phyloP scores from a whole-genome alignment of 2,888 invertebrate species.

The Orchesellides sinensis region DNA sequence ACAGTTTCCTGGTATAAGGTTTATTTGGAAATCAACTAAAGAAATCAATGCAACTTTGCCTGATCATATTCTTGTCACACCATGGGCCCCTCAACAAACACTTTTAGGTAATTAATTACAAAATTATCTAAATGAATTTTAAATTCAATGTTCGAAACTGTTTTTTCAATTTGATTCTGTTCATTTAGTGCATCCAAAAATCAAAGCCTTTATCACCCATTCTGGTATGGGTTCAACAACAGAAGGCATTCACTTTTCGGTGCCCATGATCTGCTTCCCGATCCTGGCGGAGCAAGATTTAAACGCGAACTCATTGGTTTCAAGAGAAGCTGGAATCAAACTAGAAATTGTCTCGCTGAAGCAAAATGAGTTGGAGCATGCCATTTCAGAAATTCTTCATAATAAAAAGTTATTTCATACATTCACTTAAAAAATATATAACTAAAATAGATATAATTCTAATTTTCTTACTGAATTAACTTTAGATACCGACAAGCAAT shows the following conservation, averaged over 20 bases:
- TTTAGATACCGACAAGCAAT: slow-evolving; percentile 37
- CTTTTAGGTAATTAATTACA: slow-evolving; percentile 35
- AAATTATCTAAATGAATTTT: neutral
- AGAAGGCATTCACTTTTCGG: slow-evolving; percentile 64
- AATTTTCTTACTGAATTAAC: neutral
- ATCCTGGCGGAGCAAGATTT: slow-evolving; percentile 71
- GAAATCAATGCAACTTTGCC: slow-evolving; percentile 31
- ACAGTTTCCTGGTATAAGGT: slow-evolving; percentile 11
- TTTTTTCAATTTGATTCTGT: neutral
- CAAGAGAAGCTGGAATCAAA: slow-evolving; percentile 57
- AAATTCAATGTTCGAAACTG: neutral
- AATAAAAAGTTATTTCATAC: slow-evolving; percentile 25
- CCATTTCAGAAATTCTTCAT: slow-evolving; percentile 61
- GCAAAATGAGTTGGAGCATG: slow-evolving; percentile 48
- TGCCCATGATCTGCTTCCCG: slow-evolving; percentile 64
- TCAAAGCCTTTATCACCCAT: slow-evolving; percentile 68
- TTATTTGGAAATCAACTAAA: slow-evolving; percentile 24
- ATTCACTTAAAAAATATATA: neutral
- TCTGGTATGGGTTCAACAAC: slow-evolving; percentile 65
- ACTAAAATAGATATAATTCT: neutral
- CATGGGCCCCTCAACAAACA: slow-evolving; percentile 60
- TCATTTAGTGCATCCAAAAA: slow-evolving; percentile 69
- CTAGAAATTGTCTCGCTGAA: slow-evolving; percentile 67
- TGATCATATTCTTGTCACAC: slow-evolving; percentile 19
- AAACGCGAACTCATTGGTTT: slow-evolving; percentile 56